Base-by-base conservation (phyloP, 2,888 invertebrate genomes). In the Andricus quercusramuli region DNA sequence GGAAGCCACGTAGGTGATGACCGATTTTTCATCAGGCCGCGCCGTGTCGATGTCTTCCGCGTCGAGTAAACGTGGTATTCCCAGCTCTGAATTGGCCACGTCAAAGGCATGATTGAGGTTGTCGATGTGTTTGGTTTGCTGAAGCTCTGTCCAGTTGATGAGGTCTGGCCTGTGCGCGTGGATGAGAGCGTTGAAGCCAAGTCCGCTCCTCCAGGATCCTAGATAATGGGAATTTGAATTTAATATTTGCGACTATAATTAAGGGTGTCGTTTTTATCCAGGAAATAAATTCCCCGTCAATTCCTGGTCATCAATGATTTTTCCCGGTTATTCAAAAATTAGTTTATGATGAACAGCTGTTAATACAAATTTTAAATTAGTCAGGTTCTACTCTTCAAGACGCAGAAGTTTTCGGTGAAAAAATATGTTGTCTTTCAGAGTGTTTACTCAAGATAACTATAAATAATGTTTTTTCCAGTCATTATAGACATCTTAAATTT, bases 31-130 rank as follows among this genome's bases (percentile, higher is more conserved):
- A 92, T 99, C 99, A 0, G 99, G 99, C 68, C 98, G 95, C 78
- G 94, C 96, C 0, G 97, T 98, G 93, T 99, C 99, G 86, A 99
- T 97, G 93, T 99, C 98, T 94, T 99, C 99, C 82, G 99, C 98
- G 92, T 99, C 99, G 77, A 99, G 94, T 80, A 99, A 95, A 84
- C 96, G 95, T 22, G 98, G 97, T 84, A 99, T 99, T 74, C 98
- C 99, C 86, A 99, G 95, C 89, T 99, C 97, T 78, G 96, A 95
- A 92, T 98, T 97, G 0, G 99, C 99, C 79, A 98, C 96, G 91
- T 98, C 97, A 94, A 99, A 99, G 51, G 99, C 99, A 94, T 98
- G 97, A 94, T 99, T 99, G 86, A 99, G 95, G 91, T 99, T 99
- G 91, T 97, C 97, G 91, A 99, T 97, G 93, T 98, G 97, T 91